Conservation (phyloP, 1,140 invertebrate genomes). For the Coenobita brevimanus region DNA sequence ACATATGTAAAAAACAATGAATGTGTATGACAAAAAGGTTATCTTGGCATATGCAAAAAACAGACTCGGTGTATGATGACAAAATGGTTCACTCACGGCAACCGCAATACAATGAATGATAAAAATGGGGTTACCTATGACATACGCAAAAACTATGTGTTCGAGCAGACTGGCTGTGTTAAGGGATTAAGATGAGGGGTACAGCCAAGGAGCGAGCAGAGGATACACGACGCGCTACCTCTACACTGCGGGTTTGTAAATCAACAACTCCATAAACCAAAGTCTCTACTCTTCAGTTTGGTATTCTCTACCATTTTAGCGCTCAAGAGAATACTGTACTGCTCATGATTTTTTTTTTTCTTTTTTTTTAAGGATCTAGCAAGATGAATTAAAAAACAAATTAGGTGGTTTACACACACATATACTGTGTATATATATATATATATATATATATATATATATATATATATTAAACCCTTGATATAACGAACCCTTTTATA, state of each 20-base stretch:
- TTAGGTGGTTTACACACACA: no score
- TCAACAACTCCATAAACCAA: constrained; percentile 55
- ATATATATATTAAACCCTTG: no score
- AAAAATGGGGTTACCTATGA: neutral
- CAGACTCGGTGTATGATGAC: no score
- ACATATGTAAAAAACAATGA: no score
- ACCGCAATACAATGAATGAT: no score
- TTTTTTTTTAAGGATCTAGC: constrained; percentile 16
- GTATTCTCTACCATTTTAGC: neutral
- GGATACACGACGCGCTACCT: constrained; percentile 13
- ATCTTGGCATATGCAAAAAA: no score
- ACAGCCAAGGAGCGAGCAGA: constrained; percentile 37
- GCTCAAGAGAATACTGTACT: neutral
- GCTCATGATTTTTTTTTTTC: constrained; percentile 2
- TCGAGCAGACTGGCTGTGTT: constrained; percentile 13
- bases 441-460: no score
- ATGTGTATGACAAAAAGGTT: no score
- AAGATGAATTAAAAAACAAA: no score
- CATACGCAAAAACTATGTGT: constrained; percentile 9
- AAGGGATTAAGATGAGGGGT: neutral
- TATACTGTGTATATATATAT: no score
- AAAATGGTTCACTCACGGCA: no score
- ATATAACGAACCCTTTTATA: no score
- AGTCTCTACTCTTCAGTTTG: neutral
- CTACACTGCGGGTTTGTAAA: constrained; percentile 58